A percentile compares a stretch with the other conserved stretches of the same genome.
Conservation (phyloP, 2,113 vertebrate species). For the Rhineura floridana region DNA sequence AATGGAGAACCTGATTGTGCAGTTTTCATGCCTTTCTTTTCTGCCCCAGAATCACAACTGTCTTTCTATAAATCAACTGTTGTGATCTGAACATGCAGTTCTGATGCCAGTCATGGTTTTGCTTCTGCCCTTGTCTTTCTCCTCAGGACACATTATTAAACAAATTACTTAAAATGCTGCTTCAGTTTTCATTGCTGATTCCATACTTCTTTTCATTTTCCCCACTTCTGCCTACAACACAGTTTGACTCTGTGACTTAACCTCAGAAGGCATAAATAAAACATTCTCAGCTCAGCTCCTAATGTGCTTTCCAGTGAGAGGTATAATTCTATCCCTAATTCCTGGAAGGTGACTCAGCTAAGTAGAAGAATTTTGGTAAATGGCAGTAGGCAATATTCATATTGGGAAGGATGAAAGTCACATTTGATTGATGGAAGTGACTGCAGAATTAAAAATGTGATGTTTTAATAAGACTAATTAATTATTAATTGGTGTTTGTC, state of each 20-base stretch:
- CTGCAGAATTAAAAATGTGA: neutral
- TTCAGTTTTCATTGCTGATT: neutral
- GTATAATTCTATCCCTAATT: neutral
- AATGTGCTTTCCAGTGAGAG: conserved; percentile 19
- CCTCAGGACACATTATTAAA: neutral
- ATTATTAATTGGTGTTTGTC: neutral
- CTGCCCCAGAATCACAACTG: neutral
- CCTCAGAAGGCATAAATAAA: conserved; percentile 23
- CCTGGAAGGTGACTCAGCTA: neutral
- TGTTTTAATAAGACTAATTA: neutral
- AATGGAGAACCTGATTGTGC: neutral
- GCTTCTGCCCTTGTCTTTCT: neutral
- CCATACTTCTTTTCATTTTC: neutral
- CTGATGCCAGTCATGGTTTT: neutral
- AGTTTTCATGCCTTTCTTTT: neutral
- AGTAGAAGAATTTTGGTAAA: neutral
- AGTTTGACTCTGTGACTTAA: conserved; percentile 11
- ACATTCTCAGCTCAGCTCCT: neutral
- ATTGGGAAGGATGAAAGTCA: neutral
- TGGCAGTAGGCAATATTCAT: neutral
- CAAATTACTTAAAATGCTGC: neutral
- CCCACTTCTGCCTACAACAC: neutral
- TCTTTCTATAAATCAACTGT: neutral
- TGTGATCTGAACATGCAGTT: neutral
- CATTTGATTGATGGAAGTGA: neutral